Evolutionary conservation across 2,888 invertebrate species (phyloP), one percentile per base, ranked within the genome.

Genomic region (Seira ritae): DNA sequence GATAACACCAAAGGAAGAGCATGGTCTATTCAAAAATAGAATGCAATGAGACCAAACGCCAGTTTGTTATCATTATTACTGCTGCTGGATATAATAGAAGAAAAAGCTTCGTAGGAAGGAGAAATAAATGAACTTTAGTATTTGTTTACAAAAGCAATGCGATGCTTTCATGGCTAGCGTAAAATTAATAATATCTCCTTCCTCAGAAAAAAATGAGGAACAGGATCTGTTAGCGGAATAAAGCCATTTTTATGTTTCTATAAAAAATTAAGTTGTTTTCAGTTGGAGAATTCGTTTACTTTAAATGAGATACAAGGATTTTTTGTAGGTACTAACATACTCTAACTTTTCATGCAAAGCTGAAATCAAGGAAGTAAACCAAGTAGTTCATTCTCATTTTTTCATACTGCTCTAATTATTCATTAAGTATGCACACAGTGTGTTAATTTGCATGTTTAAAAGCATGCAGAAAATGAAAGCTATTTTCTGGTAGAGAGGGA

Each of bases 381-480:
- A 55, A 55, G 55, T 55, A 55, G 55, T 55, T 55, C 55, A 55
- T 17, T 55, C 12, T 55, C 55, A 55, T 55, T 55, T 55, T 17
- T 55, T 55, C 12, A n/a, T 12, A 55, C 55, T 8, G 74, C 46
- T 37, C 74, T 66, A 74, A 74, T 74, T 74, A 74, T 20, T 65
- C 74, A 74, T 66, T 74, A 74, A 74, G 17, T 55, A 55, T 55
- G 55, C 55, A 55, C 55, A 55, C 55, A 55, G 55, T 55, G 55
- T 55, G 55, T 55, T 55, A 55, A 55, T 55, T 55, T 55, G 17
- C 55, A 55, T 55, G 55, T 55, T 55, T 55, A 55, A 55, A 17
- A 55, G 12, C 55, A n/a, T 55, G 55, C 55, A 55, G 55, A 55
- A 55, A 55, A 55, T 55, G 17, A 55, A 55, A 55, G 12, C 17